Evolutionary conservation across 2,797 vertebrate genomes (phyloP), one percentile per base, ranked within the genome.

Genomic region (Silurus aristotelis): DNA sequence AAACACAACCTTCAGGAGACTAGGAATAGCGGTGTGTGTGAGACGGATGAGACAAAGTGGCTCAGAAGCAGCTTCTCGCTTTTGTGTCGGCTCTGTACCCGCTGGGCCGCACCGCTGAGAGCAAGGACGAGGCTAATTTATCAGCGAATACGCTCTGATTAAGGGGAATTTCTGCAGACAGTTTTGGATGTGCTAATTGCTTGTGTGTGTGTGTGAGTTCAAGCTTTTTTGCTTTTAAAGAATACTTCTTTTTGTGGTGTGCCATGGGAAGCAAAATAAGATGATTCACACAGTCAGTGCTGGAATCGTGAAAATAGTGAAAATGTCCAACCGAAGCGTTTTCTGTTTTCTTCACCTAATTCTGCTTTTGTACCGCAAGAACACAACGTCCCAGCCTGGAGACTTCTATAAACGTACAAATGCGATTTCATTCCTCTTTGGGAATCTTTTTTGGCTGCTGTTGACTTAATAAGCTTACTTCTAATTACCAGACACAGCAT

Each of bases 151-250:
- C 90, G 90, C 87, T 89, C 91, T 92, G 93, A 94, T 95, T 93
- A 94, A 92, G 87, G 91, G 88, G 92, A 95, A 95, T 95, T 91
- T 94, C 94, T 94, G 92, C 90, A 84, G 92, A 87, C 91, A 80
- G 92, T 90, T 94, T 85, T 91, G 92, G 90, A 92, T 88, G 92
- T 19, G 27, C 91, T 93, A 95, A 95, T 95, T 94, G 91, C 93
- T 92, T 91, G 92, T 93, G 94, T 94, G 94, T 94, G 94, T 93
- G 92, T 94, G 94, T 94, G 94, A 93, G 92, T 94, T 94, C 91
- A 94, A 94, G 92, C 92, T 38, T 38, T 91, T 89, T 91, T 93
- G 89, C 89, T 89, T 71, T 89, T 89, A 19, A 85, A 80, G 87
- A 86, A 89, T 90, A 89, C 92, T 92, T 92, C 88, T 88, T 85